phyloP scores from a whole-genome alignment of 2,797 vertebrate genomes.

The Petrocephalus sullivani region DNA sequence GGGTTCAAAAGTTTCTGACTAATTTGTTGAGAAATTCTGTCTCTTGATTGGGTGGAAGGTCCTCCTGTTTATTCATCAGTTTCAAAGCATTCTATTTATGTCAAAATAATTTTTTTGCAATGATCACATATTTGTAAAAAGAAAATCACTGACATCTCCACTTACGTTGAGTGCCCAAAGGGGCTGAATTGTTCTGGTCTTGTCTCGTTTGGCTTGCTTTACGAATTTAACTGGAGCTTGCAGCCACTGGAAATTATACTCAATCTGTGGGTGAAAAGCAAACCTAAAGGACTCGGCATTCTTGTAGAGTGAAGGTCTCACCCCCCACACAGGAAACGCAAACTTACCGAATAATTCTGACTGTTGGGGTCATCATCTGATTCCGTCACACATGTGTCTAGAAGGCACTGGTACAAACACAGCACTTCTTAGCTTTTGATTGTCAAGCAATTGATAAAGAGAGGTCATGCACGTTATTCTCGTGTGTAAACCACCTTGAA shows the following conservation, averaged over 20 bases:
- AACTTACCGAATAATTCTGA: slow-evolving; percentile 67
- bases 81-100: background rate
- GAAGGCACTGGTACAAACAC: slow-evolving; percentile 55
- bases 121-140: background rate
- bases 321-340: background rate
- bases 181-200: slow-evolving; percentile 57
- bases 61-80: background rate
- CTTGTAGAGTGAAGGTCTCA: background rate
- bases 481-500: background rate
- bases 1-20: background rate
- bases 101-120: background rate
- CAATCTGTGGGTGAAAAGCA: slow-evolving; percentile 53
- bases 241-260: slow-evolving; percentile 78
- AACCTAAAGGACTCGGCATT: background rate
- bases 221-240: slow-evolving; percentile 64
- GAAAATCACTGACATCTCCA: background rate
- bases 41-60: background rate
- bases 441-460: background rate
- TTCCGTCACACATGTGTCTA: slow-evolving; percentile 72
- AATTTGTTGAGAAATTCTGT: background rate
- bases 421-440: background rate
- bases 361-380: slow-evolving; percentile 70
- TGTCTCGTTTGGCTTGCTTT: slow-evolving; percentile 38
- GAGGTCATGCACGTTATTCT: too few relatives aligned
- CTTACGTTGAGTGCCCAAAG: slow-evolving; percentile 75